Evolutionary conservation across 2,797 vertebrate genomes (phyloP).

Genomic region (Rhyacichthys aspro): DNA sequence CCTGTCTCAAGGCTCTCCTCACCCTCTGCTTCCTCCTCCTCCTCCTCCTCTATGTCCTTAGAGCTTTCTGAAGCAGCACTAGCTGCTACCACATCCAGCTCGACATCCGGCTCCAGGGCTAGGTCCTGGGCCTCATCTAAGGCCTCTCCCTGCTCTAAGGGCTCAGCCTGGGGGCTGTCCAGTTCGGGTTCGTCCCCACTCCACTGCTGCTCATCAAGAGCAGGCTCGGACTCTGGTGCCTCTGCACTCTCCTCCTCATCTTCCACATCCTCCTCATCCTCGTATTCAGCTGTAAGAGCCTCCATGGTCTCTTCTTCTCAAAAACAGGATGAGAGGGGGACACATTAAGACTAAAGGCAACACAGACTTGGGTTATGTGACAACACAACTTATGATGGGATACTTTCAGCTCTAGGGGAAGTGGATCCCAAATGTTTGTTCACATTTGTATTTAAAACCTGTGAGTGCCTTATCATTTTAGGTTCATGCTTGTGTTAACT

Average conservation of each 20-base stretch:
- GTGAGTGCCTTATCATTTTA: neutral
- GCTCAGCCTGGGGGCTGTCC: constrained; percentile 80
- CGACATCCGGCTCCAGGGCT: constrained; percentile 78
- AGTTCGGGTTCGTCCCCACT: constrained; percentile 85
- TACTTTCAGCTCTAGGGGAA: constrained; percentile 76
- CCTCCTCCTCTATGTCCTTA: constrained; percentile 79
- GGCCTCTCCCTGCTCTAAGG: constrained; percentile 83
- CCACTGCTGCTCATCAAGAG: constrained; percentile 89
- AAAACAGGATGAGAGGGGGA: constrained; percentile 88
- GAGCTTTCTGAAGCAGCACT: constrained; percentile 79
- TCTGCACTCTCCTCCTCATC: constrained; percentile 86
- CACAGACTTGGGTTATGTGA: constrained; percentile 85
- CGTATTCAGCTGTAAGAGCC: constrained; percentile 84
- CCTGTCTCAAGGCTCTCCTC: constrained; percentile 87
- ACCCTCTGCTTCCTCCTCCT: constrained; percentile 79
- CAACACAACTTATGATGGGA: constrained; percentile 72
- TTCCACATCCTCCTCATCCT: constrained; percentile 77
- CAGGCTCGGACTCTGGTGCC: constrained; percentile 80
- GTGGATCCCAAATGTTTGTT: constrained; percentile 44
- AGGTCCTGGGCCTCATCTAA: constrained; percentile 80
- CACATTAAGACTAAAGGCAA: constrained; percentile 90
- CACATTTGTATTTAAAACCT: constrained; percentile 46
- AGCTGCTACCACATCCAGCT: constrained; percentile 78
- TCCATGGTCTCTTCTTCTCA: constrained; percentile 92
- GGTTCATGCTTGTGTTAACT: too few relatives aligned